Evolutionary conservation across 2,888 invertebrate genomes (phyloP).

Genomic region (Anoncus sp.): DNA sequence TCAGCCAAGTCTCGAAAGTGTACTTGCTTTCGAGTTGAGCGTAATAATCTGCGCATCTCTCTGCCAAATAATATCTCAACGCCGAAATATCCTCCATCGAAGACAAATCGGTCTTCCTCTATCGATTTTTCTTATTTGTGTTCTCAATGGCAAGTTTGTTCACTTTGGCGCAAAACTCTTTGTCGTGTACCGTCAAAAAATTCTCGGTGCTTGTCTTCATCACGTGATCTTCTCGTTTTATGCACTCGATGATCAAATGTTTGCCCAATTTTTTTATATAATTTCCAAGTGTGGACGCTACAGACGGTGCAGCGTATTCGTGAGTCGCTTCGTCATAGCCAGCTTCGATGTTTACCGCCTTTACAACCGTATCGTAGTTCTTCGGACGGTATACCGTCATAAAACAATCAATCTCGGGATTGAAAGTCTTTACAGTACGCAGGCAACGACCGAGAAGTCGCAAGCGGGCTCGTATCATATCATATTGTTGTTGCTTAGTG

Average conservation of each 20-base stretch:
- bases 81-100: slow-evolving; percentile 45
- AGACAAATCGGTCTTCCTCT: slow-evolving; percentile 52
- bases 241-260: slow-evolving; percentile 41
- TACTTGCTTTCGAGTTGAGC: slow-evolving; percentile 15
- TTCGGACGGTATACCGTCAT: slow-evolving; percentile 8
- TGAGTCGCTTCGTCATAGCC: neutral
- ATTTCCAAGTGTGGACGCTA: slow-evolving; percentile 54
- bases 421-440: slow-evolving; percentile 1
- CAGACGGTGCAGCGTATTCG: neutral
- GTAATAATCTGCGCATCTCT: neutral
- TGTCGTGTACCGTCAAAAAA: slow-evolving; percentile 44
- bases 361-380: slow-evolving; percentile 38
- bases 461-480: slow-evolving; percentile 65
- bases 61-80: slow-evolving; percentile 9
- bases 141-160: neutral
- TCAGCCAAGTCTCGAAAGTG: slow-evolving; percentile 44
- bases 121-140: slow-evolving; percentile 22
- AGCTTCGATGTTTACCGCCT: neutral
- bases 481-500: slow-evolving; percentile 41
- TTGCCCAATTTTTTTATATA: slow-evolving; percentile 59
- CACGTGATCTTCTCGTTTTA: slow-evolving; percentile 3
- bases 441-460: slow-evolving; percentile 61
- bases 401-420: neutral
- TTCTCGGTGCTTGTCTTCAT: slow-evolving; percentile 48
- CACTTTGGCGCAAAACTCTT: slow-evolving; percentile 20